Evolutionary conservation across 2,797 vertebrate genomes (phyloP).

Genomic region (Gymnocypris eckloni): DNA sequence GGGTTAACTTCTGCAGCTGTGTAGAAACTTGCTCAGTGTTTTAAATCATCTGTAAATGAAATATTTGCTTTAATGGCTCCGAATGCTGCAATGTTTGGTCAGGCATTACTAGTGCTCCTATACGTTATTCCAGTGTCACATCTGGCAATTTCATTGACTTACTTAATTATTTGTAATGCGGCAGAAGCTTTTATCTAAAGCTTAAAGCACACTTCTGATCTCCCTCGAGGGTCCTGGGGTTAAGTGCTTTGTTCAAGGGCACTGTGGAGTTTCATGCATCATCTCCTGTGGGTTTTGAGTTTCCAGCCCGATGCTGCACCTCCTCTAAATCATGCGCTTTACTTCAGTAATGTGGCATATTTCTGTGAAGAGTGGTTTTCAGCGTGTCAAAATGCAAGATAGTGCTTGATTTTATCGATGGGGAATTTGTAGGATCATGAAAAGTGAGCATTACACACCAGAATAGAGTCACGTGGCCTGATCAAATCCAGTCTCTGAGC

Average conservation of each 20-base stretch:
- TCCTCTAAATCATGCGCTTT: not conserved
- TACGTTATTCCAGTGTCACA: constrained; percentile 12
- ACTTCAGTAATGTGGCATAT: not conserved
- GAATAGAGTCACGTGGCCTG: not conserved
- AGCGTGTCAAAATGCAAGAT: not conserved
- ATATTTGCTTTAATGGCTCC: not conserved
- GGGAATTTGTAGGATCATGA: not conserved
- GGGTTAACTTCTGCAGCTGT: not conserved
- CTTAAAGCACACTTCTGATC: constrained; percentile 30
- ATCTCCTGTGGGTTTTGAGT: constrained; percentile 16
- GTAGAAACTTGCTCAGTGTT: not conserved
- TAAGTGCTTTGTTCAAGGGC: constrained; percentile 25
- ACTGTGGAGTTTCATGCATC: constrained; percentile 20
- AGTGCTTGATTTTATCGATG: not conserved
- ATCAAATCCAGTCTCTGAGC: not conserved
- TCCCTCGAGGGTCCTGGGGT: not conserved
- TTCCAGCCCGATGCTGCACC: not conserved
- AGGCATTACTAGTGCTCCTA: constrained; percentile 1
- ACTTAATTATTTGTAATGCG: constrained; percentile 17
- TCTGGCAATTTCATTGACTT: constrained; percentile 17
- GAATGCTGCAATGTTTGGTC: constrained; percentile 8
- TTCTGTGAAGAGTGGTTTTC: not conserved
- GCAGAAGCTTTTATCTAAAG: constrained; percentile 28
- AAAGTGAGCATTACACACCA: not conserved
- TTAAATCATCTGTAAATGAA: constrained; percentile 9